Evolutionary conservation across 2,113 vertebrate genomes (phyloP).

Genomic region (Eidolon helvum): DNA sequence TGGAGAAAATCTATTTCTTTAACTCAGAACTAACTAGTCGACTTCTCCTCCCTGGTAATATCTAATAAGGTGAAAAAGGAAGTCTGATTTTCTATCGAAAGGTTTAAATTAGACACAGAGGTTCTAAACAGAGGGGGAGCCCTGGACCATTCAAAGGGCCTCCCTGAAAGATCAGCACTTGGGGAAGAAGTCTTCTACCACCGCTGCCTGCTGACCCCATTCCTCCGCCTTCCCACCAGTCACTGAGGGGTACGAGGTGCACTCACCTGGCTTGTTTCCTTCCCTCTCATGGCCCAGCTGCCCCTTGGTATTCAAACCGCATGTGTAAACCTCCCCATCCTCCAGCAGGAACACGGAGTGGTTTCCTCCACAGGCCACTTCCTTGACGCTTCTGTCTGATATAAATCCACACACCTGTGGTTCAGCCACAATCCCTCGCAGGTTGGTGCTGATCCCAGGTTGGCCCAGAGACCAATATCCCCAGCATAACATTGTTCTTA

Average conservation of each 20-base stretch:
- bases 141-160: not conserved
- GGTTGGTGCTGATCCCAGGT: slow-evolving; percentile 87
- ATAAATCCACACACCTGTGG: slow-evolving; percentile 89
- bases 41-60: not conserved
- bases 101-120: not conserved
- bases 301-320: slow-evolving; percentile 93
- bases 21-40: not conserved
- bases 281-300: slow-evolving; percentile 94
- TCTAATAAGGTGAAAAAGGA: not conserved
- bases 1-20: not conserved
- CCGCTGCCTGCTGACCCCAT: not conserved
- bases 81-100: not conserved
- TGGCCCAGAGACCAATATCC: slow-evolving; percentile 94
- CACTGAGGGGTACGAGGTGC: rapidly evolving
- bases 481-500: slow-evolving; percentile 94
- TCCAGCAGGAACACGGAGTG: slow-evolving; percentile 94
- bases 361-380: slow-evolving; percentile 92
- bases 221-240: not conserved
- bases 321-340: slow-evolving; percentile 95
- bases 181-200: not conserved
- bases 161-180: not conserved
- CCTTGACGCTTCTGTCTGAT: slow-evolving; percentile 87
- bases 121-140: not conserved
- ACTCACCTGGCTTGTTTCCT: slow-evolving; percentile 90
- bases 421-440: slow-evolving; percentile 86